Percentiles rank a stretch among this genome's conserved stretches.
phyloP scores from a whole-genome alignment of 2,888 invertebrate genomes.

The Synergus japonicus region DNA sequence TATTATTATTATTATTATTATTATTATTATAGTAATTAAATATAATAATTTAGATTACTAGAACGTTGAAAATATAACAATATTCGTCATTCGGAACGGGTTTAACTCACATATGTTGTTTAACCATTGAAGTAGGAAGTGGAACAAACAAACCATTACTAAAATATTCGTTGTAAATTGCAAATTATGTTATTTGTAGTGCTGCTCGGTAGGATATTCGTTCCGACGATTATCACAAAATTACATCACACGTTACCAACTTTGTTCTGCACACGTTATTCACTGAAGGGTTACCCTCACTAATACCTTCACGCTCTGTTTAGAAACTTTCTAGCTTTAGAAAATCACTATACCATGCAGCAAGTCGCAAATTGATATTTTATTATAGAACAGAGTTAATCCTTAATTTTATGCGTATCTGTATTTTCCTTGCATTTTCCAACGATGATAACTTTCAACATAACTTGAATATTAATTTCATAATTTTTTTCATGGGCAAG shows the following conservation, averaged over 20 bases:
- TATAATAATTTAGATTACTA: too few relatives aligned
- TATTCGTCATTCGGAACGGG: not conserved
- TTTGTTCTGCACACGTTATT: conserved; percentile 11
- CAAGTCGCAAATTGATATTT: not conserved
- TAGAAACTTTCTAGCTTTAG: conserved; percentile 5
- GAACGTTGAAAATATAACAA: not conserved
- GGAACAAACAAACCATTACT: conserved; percentile 23
- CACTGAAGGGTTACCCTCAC: not conserved
- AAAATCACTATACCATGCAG: not conserved
- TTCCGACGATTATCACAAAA: conserved; percentile 12
- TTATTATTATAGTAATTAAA: too few relatives aligned
- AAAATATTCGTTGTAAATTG: conserved; percentile 3
- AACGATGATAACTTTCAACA: too few relatives aligned
- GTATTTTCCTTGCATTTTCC: too few relatives aligned
- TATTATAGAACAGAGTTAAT: too few relatives aligned
- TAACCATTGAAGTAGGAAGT: conserved; percentile 18
- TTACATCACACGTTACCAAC: conserved; percentile 11
- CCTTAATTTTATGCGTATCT: too few relatives aligned
- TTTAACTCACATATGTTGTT: not conserved
- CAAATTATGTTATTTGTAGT: not conserved
- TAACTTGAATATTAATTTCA: too few relatives aligned
- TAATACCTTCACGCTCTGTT: not conserved
- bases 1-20: too few relatives aligned
- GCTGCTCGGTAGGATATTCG: conserved; percentile 9
- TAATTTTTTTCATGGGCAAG: too few relatives aligned